These are phyloP conservation scores for Sakesphorus luctuosus DNA, from an alignment of 2,113 vertebrate genomes.

Conservation along the genomic window DNA sequence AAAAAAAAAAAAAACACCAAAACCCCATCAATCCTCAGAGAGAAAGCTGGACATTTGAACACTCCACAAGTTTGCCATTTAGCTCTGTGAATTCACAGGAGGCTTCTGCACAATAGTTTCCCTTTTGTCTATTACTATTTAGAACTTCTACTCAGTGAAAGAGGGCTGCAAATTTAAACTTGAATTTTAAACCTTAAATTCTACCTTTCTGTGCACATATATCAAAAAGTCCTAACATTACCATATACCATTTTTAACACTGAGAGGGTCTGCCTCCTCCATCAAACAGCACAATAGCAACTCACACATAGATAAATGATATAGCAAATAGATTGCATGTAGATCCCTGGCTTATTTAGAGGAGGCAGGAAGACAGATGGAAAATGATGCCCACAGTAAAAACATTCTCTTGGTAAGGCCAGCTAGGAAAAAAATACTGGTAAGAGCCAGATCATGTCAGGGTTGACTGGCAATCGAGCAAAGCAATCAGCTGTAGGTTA, in stretches of 20 bases:
- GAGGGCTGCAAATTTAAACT: not conserved
- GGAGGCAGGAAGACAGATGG: conserved; percentile 9
- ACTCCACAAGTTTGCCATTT: not conserved
- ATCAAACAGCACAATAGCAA: not conserved
- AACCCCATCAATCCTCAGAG: not conserved
- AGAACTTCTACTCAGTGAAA: not conserved
- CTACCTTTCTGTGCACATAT: not conserved
- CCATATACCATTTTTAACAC: not conserved
- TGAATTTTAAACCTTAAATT: too few relatives aligned
- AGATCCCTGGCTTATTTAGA: not conserved
- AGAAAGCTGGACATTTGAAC: not conserved
- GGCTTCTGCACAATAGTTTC: not conserved
- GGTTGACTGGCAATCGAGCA: not conserved
- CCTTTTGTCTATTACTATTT: not conserved
- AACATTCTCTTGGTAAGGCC: not conserved
- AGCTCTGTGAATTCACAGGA: not conserved
- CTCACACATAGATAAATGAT: not conserved
- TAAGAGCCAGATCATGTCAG: not conserved
- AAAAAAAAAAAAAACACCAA: not conserved
- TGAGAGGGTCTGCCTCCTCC: not conserved
- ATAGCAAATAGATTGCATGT: rapidly evolving
- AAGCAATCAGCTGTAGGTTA: not conserved
- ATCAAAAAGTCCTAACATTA: not conserved
- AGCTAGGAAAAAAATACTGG: not conserved
- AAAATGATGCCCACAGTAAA: not conserved